phyloP scores from a whole-genome alignment of 1,140 invertebrate species.

The Pseudomyrmex gracilis region DNA sequence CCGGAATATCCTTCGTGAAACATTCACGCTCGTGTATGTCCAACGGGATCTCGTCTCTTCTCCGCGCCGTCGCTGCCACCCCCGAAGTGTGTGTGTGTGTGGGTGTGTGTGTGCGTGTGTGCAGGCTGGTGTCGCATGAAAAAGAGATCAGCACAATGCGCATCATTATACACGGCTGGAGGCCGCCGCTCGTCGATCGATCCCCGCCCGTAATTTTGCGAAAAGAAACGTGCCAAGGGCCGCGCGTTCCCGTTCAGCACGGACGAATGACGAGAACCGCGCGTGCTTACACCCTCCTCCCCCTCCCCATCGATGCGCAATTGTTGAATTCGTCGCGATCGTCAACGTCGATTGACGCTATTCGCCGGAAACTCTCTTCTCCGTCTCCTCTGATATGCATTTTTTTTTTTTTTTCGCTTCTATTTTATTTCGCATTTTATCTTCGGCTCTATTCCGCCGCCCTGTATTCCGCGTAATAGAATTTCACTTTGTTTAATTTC shows the following conservation, averaged over 20 bases:
- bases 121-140: constrained; percentile 25
- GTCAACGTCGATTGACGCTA: neutral
- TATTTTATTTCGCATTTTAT: neutral
- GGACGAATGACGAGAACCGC: neutral
- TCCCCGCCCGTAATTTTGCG: constrained; percentile 46
- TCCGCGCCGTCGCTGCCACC: neutral
- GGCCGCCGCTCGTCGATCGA: constrained; percentile 27
- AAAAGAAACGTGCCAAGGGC: constrained; percentile 58
- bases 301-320: neutral
- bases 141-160: constrained; percentile 61
- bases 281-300: neutral
- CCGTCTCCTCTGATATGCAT: neutral
- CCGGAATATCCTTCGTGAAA: constrained; percentile 41
- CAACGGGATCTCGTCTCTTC: neutral
- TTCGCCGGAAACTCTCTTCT: neutral
- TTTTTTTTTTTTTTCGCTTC: neutral
- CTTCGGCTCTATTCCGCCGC: constrained; percentile 11
- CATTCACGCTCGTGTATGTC: constrained; percentile 32
- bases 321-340: constrained; percentile 11
- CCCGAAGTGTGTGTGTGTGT: no score
- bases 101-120: no score
- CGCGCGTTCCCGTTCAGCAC: constrained; percentile 30
- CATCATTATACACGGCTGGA: constrained; percentile 44
- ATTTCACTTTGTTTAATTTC: constrained; percentile 32
- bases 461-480: constrained; percentile 17